Evolutionary conservation across 2,888 invertebrate genomes (phyloP).

Genomic region (Pilophorus perplexus): DNA sequence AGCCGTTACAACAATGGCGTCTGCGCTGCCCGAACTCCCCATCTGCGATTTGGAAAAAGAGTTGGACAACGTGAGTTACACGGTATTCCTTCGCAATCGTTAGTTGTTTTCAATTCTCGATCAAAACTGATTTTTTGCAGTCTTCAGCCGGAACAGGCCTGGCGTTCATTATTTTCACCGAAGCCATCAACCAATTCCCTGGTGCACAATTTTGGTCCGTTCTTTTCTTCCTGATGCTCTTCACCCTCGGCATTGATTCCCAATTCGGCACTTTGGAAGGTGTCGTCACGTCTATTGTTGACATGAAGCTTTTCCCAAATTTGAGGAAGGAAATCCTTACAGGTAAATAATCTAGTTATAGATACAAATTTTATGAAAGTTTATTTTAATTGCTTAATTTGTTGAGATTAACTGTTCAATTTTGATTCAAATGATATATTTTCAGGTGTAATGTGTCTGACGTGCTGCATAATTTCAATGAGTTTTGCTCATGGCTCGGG

Average conservation of each 20-base stretch:
- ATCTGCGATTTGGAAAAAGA: constrained; percentile 82
- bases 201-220: constrained; percentile 95
- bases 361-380: not conserved
- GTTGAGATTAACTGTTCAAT: not conserved
- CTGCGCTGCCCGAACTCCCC: constrained; percentile 63
- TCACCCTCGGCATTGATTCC: constrained; percentile 93
- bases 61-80: constrained; percentile 82
- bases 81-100: not conserved
- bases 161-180: constrained; percentile 96
- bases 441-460: constrained; percentile 65
- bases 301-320: constrained; percentile 91
- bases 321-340: constrained; percentile 75
- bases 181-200: constrained; percentile 96
- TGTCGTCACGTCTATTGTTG: constrained; percentile 91
- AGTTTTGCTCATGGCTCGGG: constrained; percentile 90
- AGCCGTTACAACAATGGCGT: constrained; percentile 9
- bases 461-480: constrained; percentile 83
- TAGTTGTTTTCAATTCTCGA: too few relatives aligned
- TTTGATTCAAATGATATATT: constrained; percentile 23
- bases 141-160: constrained; percentile 94
- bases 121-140: constrained; percentile 57
- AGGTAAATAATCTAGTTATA: too few relatives aligned
- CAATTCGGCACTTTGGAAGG: constrained; percentile 96
- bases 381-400: too few relatives aligned
- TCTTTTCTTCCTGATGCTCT: constrained; percentile 93